Conservation (phyloP, 2,888 invertebrate genomes). For the Bimastos eiseni region DNA sequence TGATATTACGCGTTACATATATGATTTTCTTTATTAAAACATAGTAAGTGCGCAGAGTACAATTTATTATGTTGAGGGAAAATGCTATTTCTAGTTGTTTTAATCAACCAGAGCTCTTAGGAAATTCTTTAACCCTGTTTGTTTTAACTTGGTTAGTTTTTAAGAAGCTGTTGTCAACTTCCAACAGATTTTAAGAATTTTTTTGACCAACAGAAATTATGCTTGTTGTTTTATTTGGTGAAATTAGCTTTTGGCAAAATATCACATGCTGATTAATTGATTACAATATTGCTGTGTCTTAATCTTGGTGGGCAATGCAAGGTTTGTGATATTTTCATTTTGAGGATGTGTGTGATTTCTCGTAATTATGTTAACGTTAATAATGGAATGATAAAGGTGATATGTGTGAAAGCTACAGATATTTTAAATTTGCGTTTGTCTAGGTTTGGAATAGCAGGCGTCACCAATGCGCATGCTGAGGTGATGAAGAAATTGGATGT, state of each 20-base stretch:
- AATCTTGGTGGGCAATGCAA: not conserved
- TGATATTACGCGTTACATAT: no score
- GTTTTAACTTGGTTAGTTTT: not conserved
- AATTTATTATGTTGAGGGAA: no score
- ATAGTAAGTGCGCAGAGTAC: no score
- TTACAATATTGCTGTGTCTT: not conserved
- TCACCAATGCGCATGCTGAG: conserved; percentile 37
- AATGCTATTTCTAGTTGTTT: no score
- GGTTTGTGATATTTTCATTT: not conserved
- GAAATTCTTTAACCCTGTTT: not conserved
- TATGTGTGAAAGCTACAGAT: not conserved
- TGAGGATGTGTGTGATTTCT: not conserved
- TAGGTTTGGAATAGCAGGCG: conserved; percentile 41
- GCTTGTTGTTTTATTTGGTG: not conserved
- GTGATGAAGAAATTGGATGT: conserved; percentile 86
- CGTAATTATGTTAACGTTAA: not conserved
- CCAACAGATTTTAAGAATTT: not conserved
- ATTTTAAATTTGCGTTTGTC: not conserved
- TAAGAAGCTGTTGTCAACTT: not conserved
- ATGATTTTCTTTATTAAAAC: no score
- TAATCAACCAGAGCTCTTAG: not conserved
- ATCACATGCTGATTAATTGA: not conserved
- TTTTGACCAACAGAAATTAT: not conserved
- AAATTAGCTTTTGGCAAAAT: not conserved
- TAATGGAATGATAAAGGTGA: not conserved